Conservation (phyloP, 2,797 vertebrate genomes). For the Holocentrus rufus region DNA sequence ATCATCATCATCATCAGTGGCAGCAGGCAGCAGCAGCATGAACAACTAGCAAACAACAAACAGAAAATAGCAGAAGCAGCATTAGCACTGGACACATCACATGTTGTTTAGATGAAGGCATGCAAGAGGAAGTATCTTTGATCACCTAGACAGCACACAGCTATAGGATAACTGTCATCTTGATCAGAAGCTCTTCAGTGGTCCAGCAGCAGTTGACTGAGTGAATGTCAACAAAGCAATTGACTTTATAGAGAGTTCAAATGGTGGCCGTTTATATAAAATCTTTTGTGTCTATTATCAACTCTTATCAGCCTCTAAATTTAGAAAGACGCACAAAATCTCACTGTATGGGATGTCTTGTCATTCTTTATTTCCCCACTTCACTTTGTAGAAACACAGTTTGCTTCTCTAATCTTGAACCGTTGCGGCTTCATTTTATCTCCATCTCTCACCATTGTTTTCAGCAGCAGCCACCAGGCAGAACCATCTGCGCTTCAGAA, state of each 20-base stretch:
- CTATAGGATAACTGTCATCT: not conserved
- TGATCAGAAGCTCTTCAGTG: not conserved
- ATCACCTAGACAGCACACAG: not conserved
- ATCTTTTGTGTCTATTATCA: not conserved
- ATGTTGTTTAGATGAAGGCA: not conserved
- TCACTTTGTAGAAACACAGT: not conserved
- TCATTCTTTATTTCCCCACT: not conserved
- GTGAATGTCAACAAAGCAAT: not conserved
- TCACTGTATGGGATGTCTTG: not conserved
- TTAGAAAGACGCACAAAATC: not conserved
- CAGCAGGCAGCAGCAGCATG: not conserved
- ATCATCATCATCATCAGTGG: not conserved
- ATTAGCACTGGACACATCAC: too few species aligned
- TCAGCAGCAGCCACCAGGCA: not conserved
- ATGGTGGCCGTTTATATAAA: not conserved
- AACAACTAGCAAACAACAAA: constrained; percentile 1
- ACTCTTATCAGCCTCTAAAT: not conserved
- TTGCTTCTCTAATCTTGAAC: not conserved
- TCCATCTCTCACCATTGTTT: not conserved
- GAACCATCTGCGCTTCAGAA: not conserved
- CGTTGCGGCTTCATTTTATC: not conserved
- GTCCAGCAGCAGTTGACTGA: not conserved
- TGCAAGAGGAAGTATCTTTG: not conserved
- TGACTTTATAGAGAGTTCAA: not conserved
- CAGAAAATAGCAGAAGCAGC: too few species aligned